These are phyloP conservation scores for Salvelinus fontinalis DNA, from an alignment of 2,113 vertebrate genomes.

Conservation along the genomic window DNA sequence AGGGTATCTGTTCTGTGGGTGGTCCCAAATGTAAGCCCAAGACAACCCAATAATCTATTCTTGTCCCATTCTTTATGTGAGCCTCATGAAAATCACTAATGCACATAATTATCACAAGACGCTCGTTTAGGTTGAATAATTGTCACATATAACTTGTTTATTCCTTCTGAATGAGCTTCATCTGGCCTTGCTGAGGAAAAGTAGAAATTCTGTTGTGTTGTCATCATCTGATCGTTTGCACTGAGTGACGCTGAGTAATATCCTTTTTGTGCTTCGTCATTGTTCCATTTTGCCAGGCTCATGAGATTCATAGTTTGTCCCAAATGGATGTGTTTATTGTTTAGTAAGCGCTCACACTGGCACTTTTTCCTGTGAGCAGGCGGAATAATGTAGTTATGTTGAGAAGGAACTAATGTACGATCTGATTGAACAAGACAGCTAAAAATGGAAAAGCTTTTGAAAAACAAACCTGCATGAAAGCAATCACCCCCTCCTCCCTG, in stretches of 20 bases:
- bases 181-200: no score
- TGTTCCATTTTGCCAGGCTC: not conserved
- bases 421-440: conserved; percentile 28
- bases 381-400: not conserved
- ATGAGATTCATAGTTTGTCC: not conserved
- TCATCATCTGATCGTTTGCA: not conserved
- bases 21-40: no score
- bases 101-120: not conserved
- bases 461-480: conserved; percentile 16
- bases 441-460: conserved; percentile 13
- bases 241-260: not conserved
- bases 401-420: conserved; percentile 12
- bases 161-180: no score
- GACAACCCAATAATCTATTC: not conserved
- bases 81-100: not conserved
- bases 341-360: not conserved
- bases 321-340: not conserved
- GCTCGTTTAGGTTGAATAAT: no score
- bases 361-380: not conserved
- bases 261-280: not conserved
- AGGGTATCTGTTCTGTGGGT: not conserved
- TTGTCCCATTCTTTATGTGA: not conserved
- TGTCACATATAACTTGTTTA: no score
- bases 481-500: conserved; percentile 22
- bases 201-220: no score